A percentile compares a stretch with the other conserved stretches of the same genome.
These are phyloP conservation scores for Luperina testacea DNA, from an alignment of 2,888 invertebrate species.

Conservation along the genomic window DNA sequence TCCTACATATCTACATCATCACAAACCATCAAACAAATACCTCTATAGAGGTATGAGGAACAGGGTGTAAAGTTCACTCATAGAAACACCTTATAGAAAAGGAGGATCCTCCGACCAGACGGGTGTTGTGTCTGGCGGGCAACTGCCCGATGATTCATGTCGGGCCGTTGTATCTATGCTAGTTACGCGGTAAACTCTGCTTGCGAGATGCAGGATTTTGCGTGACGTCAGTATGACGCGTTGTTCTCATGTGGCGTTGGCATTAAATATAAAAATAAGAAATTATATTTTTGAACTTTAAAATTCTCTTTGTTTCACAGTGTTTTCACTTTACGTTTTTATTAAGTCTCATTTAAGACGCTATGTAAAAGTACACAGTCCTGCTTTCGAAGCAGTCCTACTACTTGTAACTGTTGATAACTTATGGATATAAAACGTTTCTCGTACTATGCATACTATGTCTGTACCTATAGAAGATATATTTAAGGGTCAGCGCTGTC, in stretches of 20 bases:
- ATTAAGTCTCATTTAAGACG: neutral
- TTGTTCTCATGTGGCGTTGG: too few relatives aligned
- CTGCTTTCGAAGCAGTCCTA: constrained; percentile 14
- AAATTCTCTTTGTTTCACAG: neutral
- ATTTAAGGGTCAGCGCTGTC: constrained; percentile 26
- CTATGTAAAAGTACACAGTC: neutral
- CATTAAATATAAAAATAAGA: neutral
- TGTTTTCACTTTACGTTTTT: too few relatives aligned
- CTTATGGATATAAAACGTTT: constrained; percentile 14
- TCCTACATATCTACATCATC: too few relatives aligned
- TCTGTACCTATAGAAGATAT: neutral
- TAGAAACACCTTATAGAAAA: too few relatives aligned
- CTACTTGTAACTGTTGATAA: constrained; percentile 34
- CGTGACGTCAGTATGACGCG: too few relatives aligned
- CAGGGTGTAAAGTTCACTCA: too few relatives aligned
- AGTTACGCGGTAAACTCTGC: too few relatives aligned
- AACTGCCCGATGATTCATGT: too few relatives aligned
- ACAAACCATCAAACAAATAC: neutral
- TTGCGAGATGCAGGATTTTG: too few relatives aligned
- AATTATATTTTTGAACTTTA: neutral
- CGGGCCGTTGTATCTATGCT: too few relatives aligned
- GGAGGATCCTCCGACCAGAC: too few relatives aligned
- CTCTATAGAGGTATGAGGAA: neutral
- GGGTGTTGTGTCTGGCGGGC: too few relatives aligned
- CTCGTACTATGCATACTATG: neutral